Conservation (phyloP, 2,888 invertebrate genomes). For the Belgica antarctica region DNA sequence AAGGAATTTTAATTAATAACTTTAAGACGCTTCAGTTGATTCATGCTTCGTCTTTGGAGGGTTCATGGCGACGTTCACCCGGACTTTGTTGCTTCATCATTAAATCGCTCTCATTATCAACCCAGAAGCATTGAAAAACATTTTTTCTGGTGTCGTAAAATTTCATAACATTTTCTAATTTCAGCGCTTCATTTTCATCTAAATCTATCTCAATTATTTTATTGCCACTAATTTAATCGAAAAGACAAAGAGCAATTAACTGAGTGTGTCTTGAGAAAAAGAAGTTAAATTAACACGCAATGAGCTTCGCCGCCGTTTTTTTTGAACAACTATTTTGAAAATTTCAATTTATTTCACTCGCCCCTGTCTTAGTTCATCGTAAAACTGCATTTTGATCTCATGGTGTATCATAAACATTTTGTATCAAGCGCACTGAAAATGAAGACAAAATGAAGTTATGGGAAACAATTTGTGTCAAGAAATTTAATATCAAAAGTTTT, state of each 20-base stretch:
- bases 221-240: slow-evolving; percentile 33
- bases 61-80: slow-evolving; percentile 1
- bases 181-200: slow-evolving; percentile 12
- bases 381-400: slow-evolving; percentile 39
- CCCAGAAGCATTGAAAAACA: not conserved
- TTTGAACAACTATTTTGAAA: slow-evolving; percentile 13
- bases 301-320: not conserved
- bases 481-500: slow-evolving; percentile 27
- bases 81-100: not conserved
- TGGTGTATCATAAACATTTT: slow-evolving; percentile 36
- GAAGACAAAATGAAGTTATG: slow-evolving; percentile 3
- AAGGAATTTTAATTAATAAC: slow-evolving; percentile 40
- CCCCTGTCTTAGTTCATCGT: slow-evolving; percentile 17
- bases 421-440: not conserved
- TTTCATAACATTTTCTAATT: slow-evolving; percentile 12
- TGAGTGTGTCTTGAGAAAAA: not conserved
- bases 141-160: not conserved
- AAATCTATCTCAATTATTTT: slow-evolving; percentile 36
- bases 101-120: slow-evolving; percentile 12
- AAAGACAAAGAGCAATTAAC: slow-evolving; percentile 14
- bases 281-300: slow-evolving; percentile 9
- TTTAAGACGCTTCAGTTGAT: slow-evolving; percentile 7
- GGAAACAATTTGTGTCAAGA: slow-evolving; percentile 20
- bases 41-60: not conserved
- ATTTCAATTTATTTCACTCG: slow-evolving; percentile 24